Evolutionary conservation across 2,113 vertebrate genomes (phyloP), one percentile per base, ranked within the genome.

Genomic region (Recurvirostra avosetta): DNA sequence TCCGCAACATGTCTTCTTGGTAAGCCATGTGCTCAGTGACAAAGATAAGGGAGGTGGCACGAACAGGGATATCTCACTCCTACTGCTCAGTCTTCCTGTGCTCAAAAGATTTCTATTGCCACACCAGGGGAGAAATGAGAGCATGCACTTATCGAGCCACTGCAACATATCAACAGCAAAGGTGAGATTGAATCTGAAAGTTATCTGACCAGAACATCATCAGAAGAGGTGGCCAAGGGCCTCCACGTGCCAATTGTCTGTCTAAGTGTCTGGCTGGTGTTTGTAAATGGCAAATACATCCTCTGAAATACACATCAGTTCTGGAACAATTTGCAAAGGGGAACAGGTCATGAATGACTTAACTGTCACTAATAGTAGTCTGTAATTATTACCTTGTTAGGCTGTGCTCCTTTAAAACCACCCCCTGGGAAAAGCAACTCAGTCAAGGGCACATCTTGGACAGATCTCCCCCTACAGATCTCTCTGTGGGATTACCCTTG

Each of bases 381-480:
- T 76, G 77, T 66, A 92, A 96, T 96, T 93, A 85, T 84, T 94
- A 55, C 41, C 73, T 89, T 41, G 32, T 89, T 94, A 96, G 66
- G 26, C 43, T 45, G n/a, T 56, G 41, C 32, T 78, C 73, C 32
- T 49, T 68, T 79, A 55, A 68, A 94, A 77, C 40, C 45, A 91
- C 14, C 77, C 17, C 26, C 3, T 27, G 84, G 50, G 92, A 89
- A 50, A 73, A 85, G 66, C 49, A 85, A n/a, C 2, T 5, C 62
- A 96, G 74, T 92, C 91, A 97, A 96, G 93, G 86, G 74, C 92
- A 90, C 74, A 73, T 86, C 71, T 92, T 95, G 89, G 83, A 80
- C 81, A 94, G 71, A 89, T 88, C 77, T 94, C 50, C 55, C 77
- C 58, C 50, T 90, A 27, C 50, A 89, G 66, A 92, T 55, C 70